A percentile compares a stretch with the other conserved stretches of the same genome.
Evolutionary conservation across 2,888 invertebrate genomes (phyloP).

Genomic region (Dicyrtomina minuta): DNA sequence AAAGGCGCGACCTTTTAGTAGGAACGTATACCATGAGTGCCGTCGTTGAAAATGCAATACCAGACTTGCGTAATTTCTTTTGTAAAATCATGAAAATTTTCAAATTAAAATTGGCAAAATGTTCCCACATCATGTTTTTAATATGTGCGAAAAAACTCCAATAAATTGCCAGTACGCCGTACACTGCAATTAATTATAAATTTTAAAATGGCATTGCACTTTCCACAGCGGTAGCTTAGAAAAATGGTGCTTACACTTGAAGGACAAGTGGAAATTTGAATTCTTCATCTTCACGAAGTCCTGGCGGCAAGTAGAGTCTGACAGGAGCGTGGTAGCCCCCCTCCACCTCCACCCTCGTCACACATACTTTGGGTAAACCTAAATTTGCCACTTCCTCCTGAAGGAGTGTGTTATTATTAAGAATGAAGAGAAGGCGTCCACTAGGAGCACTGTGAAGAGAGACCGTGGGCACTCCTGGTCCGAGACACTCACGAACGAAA

Average conservation of each 20-base stretch:
- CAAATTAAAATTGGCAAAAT: too few relatives aligned
- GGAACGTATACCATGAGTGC: too few relatives aligned
- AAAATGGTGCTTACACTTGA: slow-evolving; percentile 77
- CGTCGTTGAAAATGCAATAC: too few relatives aligned
- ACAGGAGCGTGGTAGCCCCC: slow-evolving; percentile 73
- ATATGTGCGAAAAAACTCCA: too few relatives aligned
- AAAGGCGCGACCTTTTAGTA: neutral
- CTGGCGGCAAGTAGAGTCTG: slow-evolving; percentile 77
- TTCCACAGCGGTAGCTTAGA: too few relatives aligned
- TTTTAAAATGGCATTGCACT: too few relatives aligned
- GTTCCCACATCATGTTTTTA: too few relatives aligned
- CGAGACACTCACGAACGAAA: slow-evolving; percentile 76
- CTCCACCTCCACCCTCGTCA: slow-evolving; percentile 63
- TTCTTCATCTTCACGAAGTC: slow-evolving; percentile 78
- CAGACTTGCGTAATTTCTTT: too few relatives aligned
- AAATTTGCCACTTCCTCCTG: slow-evolving; percentile 66
- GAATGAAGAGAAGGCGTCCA: slow-evolving; percentile 43
- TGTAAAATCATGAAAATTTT: too few relatives aligned
- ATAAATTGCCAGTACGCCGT: too few relatives aligned
- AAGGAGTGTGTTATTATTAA: slow-evolving; percentile 68
- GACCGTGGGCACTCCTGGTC: slow-evolving; percentile 59
- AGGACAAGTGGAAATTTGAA: slow-evolving; percentile 77
- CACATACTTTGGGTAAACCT: slow-evolving; percentile 64
- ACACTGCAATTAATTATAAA: too few relatives aligned
- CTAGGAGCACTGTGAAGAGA: slow-evolving; percentile 53